Base-by-base conservation (phyloP, 2,888 invertebrate species). In the Labia minor region DNA sequence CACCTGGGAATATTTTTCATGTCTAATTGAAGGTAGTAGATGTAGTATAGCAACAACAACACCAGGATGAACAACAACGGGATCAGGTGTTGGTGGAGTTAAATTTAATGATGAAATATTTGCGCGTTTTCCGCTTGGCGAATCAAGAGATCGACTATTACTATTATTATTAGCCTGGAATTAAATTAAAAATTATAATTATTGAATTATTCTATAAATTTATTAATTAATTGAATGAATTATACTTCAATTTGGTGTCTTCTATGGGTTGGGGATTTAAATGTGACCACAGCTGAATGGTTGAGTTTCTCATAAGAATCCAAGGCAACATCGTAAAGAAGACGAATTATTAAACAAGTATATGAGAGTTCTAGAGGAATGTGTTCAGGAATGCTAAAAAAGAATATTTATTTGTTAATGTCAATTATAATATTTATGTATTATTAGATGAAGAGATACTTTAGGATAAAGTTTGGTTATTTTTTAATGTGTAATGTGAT, bases 291-390 rank as follows among this genome's bases (percentile, higher is more conserved):
- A 64, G 78, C 76, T 21, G 83, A 85, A 71, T 88, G 81, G 67
- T 86, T 87, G 0, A 89, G 90, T 78, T 92, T 92, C 76, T 98
- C 98, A 78, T 95, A 97, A 62, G 92, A 87, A 78, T 99, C 98
- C 71, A 97, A 82, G 0, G 96, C 94, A 74, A 97, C 90, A 78
- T 98, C 96, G 76, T 98, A 97, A 16, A 99, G 80, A 66, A 95
- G 81, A 67, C 97, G 84, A 72, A 95, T 83, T 63, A 97, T 84
- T 63, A 94, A 83, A 75, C 93, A 90, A 0, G 92, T 89, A 74
- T 92, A 91, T 18, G 89, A 84, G 71, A 96, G 81, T 1, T 88
- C 84, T 64, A 86, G 83, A 6, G 95, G 92, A 71, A 95, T 84
- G 68, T 84, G 82, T 11, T 84, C 84, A 1, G 87, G 85, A 75